Percentiles rank a stretch among this genome's conserved stretches.
These are phyloP conservation scores for Erythrocercus mccallii DNA, from an alignment of 2,113 vertebrate genomes.

Conservation along the genomic window DNA sequence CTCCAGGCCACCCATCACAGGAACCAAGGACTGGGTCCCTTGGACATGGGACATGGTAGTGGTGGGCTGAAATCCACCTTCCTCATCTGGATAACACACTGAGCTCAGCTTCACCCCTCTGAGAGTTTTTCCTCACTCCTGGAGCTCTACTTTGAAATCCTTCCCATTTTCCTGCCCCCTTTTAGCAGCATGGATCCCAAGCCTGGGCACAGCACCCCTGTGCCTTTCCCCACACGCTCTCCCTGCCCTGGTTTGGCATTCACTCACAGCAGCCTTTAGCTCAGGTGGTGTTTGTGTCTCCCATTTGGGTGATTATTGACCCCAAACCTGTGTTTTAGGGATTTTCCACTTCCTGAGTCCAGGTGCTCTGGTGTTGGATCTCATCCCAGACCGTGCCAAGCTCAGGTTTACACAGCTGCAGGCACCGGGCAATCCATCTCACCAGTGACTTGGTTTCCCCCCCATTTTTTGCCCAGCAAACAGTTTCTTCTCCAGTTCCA, in stretches of 20 bases:
- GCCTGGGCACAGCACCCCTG: not conserved
- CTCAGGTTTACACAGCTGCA: not conserved
- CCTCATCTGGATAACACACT: not conserved
- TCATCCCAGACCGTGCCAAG: not conserved
- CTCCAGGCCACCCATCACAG: not conserved
- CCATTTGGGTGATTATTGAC: not conserved
- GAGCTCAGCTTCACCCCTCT: not conserved
- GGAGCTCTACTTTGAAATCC: not conserved
- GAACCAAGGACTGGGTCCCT: not conserved
- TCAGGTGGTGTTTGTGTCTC: not conserved
- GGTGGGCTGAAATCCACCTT: not conserved
- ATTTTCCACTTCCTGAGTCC: not conserved
- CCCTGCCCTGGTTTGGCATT: not conserved
- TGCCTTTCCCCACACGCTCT: accelerated
- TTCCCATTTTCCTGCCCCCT: not conserved
- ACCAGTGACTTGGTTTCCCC: accelerated
- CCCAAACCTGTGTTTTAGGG: not conserved
- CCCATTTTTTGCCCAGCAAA: not conserved
- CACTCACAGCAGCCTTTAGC: not conserved
- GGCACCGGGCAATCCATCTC: not conserved
- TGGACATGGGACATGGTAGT: accelerated
- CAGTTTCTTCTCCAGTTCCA: not conserved
- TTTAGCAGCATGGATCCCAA: not conserved
- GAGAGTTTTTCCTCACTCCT: not conserved
- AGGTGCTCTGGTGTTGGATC: not conserved